Percentiles rank a stretch among this genome's conserved stretches.
phyloP scores from a whole-genome alignment of 2,888 invertebrate species.

The Orchesellides sinensis region DNA sequence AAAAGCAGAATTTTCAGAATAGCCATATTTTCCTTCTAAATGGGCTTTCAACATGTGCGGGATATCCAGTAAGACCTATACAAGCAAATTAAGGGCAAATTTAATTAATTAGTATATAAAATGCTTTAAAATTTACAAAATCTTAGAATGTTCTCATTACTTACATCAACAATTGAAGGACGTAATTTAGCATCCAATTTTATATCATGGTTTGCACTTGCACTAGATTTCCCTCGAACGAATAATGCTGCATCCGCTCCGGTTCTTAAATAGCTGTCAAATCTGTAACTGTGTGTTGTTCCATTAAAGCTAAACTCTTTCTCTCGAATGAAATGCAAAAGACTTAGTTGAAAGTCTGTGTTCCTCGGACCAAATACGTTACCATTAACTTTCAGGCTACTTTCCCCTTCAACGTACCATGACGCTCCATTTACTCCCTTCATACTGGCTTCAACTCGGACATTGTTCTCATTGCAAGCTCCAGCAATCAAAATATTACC shows the following conservation, averaged over 20 bases:
- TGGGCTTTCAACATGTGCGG: slow-evolving; percentile 50
- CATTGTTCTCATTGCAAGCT: slow-evolving; percentile 52
- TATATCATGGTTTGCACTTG: background rate
- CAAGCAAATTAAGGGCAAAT: slow-evolving; percentile 1
- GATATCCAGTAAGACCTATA: slow-evolving; percentile 58
- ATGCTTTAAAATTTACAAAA: background rate
- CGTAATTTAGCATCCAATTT: slow-evolving; percentile 26
- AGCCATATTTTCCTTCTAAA: slow-evolving; percentile 29
- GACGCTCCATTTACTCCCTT: slow-evolving; percentile 4
- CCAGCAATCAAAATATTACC: slow-evolving; percentile 65
- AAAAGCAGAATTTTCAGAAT: slow-evolving; percentile 3
- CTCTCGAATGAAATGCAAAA: slow-evolving; percentile 44
- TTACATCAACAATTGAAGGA: slow-evolving; percentile 51
- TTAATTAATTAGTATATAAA: too few relatives aligned
- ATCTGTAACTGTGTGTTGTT: slow-evolving; percentile 42
- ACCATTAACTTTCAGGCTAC: slow-evolving; percentile 44
- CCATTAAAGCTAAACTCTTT: slow-evolving; percentile 67
- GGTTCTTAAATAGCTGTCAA: slow-evolving; percentile 63
- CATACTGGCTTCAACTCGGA: slow-evolving; percentile 61
- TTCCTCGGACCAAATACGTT: slow-evolving; percentile 38
- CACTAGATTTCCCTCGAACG: slow-evolving; percentile 1
- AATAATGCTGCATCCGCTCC: slow-evolving; percentile 42
- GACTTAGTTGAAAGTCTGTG: slow-evolving; percentile 20
- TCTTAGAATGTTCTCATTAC: background rate
- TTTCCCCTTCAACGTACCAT: slow-evolving; percentile 53